Evolutionary conservation across 2,113 vertebrate genomes (phyloP).

Genomic region (Passer domesticus): DNA sequence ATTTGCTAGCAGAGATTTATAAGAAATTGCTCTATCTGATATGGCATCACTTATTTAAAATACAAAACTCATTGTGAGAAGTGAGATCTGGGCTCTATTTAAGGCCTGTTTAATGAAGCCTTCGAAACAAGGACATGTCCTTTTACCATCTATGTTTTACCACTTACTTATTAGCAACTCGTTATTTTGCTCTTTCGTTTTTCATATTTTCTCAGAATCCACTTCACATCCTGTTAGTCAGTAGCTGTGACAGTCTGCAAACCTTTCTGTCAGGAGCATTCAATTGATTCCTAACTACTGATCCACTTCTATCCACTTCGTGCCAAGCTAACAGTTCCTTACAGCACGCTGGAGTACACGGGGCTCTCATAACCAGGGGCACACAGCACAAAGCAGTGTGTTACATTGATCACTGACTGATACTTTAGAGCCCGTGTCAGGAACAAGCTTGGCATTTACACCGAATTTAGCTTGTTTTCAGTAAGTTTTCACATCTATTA

Average conservation of each 20-base stretch:
- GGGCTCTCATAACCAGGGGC: not conserved
- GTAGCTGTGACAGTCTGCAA: not conserved
- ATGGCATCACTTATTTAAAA: not conserved
- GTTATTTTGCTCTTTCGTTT: not conserved
- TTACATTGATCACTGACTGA: not conserved
- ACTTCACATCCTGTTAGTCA: not conserved
- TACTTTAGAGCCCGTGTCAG: not conserved
- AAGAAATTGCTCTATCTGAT: not conserved
- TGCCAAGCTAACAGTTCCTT: not conserved
- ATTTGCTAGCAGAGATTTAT: not conserved
- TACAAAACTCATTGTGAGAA: not conserved
- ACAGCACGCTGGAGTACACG: rapidly evolving
- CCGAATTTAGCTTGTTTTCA: not conserved
- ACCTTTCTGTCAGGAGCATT: not conserved
- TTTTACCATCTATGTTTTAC: not conserved
- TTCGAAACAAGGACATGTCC: not conserved
- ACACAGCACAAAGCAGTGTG: not conserved
- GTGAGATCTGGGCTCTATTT: not conserved
- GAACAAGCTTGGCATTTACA: not conserved
- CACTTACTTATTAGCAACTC: not conserved
- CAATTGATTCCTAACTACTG: not conserved
- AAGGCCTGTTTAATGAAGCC: not conserved
- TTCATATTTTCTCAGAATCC: not conserved
- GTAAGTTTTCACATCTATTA: not conserved
- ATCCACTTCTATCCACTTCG: not conserved